Conservation (phyloP, 2,797 vertebrate genomes). For the Sus cebifrons region DNA sequence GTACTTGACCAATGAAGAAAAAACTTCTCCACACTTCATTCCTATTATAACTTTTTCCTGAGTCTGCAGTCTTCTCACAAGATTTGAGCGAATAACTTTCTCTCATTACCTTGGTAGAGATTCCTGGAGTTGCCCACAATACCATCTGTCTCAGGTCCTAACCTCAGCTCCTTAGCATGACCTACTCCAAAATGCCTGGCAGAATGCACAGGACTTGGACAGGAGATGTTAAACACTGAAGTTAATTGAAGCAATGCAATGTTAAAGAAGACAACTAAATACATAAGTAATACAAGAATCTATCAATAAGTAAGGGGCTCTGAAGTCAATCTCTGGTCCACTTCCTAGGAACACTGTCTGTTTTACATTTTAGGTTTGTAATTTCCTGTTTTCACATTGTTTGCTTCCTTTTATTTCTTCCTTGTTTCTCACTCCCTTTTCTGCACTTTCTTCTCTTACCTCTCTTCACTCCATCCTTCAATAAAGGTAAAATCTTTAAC, state of each 20-base stretch:
- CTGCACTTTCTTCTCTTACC: background rate
- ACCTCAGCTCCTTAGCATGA: background rate
- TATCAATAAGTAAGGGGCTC: background rate
- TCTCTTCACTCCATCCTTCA: background rate
- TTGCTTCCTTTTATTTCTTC: background rate
- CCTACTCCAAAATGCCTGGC: background rate
- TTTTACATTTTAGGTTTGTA: background rate
- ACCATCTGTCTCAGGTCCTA: background rate
- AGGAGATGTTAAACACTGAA: background rate
- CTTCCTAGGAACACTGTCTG: background rate
- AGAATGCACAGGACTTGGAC: no score
- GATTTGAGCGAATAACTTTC: background rate
- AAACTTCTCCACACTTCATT: background rate
- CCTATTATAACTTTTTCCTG: background rate
- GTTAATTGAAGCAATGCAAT: background rate
- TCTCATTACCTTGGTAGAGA: background rate
- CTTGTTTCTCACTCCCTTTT: background rate
- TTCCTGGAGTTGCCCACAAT: background rate
- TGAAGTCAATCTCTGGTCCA: background rate
- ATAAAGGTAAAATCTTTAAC: background rate
- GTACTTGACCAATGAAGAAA: background rate
- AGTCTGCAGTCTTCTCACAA: background rate
- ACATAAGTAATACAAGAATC: background rate
- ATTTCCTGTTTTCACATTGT: background rate
- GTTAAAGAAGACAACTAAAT: background rate